Base-by-base conservation (phyloP, 2,888 invertebrate genomes). In the Clanis bilineata region DNA sequence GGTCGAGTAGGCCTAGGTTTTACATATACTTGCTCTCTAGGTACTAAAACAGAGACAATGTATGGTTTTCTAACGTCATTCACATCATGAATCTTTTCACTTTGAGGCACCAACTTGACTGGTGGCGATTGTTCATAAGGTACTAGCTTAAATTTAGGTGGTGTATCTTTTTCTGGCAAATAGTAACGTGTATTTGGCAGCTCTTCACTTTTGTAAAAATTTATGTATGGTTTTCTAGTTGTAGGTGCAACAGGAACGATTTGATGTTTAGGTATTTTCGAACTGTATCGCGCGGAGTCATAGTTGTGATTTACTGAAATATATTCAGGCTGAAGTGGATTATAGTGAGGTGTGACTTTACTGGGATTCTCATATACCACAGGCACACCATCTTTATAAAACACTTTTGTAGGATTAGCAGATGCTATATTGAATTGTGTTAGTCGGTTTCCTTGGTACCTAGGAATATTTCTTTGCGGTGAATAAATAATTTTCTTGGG, bases 111-210 rank as follows among this genome's bases (percentile, higher is more conserved):
- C 1, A 76, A 66, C 64, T 71, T 72, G 25, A 90, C 72, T 1
- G 92, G 92, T 44, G 92, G 91, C 10, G 92, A 86, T 76, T 93
- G 92, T 60, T 92, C 88, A 69, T 93, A 93, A 0, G 93, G 93
- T n/a, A 93, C 82, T 44, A 93, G 73, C 76, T 89, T 92, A 66
- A 86, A 93, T 72, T 85, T 90, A 5, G 84, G 86, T 39, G 72
- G 61, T 22, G 79, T 82, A 18, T 86, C 84, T 64, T 86, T 88
- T 68, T 88, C 87, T 3, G 86, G 68, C 55, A 83, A 69, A 73
- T 90, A 92, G 71, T 90, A 92, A 61, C 83, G 80, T 43, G 86
- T 69, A 62, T 84, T 86, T 25, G 82, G 76, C 4, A 69, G 63
- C 7, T 86, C 83, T 59, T 84, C 82, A 23, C 76, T 72, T 32